phyloP scores from a whole-genome alignment of 2,113 vertebrate species.

The Polyodon spathula region DNA sequence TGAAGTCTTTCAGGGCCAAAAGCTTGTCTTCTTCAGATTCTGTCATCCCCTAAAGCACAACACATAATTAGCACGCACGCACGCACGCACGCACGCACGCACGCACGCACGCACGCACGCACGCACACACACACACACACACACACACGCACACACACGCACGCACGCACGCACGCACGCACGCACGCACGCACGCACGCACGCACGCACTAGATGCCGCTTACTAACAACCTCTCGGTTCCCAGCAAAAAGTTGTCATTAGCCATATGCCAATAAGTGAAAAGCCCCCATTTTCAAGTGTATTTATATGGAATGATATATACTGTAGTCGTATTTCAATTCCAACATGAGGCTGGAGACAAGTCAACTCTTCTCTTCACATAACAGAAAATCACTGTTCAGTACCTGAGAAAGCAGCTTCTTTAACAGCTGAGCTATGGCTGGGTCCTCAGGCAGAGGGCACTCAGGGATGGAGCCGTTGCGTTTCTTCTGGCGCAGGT shows the following conservation, averaged over 20 bases:
- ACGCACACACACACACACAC: too few species aligned
- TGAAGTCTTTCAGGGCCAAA: constrained; percentile 89
- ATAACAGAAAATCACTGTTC: background rate
- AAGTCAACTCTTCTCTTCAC: background rate
- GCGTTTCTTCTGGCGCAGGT: constrained; percentile 85
- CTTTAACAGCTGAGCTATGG: constrained; percentile 85
- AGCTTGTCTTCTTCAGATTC: constrained; percentile 95
- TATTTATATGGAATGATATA: too few species aligned
- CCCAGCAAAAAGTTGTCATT: too few species aligned
- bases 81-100: too few species aligned
- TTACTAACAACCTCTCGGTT: too few species aligned
- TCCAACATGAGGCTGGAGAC: constrained; percentile 1
- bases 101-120: too few species aligned
- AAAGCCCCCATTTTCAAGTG: too few species aligned
- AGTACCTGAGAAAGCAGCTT: constrained; percentile 91
- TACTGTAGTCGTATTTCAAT: background rate
- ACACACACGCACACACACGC: too few species aligned
- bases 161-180: too few species aligned
- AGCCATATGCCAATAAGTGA: too few species aligned
- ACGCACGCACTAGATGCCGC: too few species aligned
- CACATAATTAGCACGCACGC: background rate
- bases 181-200: too few species aligned
- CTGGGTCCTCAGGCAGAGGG: constrained; percentile 79
- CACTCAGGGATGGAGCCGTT: constrained; percentile 73
- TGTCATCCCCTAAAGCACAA: constrained; percentile 78